Evolutionary conservation across 2,888 invertebrate species (phyloP).

Genomic region (Lycia hirtaria): DNA sequence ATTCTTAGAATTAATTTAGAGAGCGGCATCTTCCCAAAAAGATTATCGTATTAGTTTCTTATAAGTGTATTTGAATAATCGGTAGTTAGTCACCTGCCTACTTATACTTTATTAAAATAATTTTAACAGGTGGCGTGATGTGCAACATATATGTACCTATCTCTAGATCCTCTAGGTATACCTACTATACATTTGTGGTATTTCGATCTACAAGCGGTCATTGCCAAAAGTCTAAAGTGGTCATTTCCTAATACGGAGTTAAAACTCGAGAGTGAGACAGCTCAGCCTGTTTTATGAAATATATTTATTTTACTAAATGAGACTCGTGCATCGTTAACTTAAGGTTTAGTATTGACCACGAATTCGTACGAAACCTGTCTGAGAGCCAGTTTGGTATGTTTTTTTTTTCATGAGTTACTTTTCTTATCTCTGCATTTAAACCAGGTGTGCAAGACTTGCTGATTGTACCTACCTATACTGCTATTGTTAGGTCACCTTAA

Average conservation of each 20-base stretch:
- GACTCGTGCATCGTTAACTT: constrained; percentile 56
- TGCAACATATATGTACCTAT: constrained; percentile 4
- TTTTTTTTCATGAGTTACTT: constrained; percentile 59
- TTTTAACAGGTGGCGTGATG: constrained; percentile 4
- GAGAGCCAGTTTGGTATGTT: constrained; percentile 64
- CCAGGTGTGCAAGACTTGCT: constrained; percentile 44
- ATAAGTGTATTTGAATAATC: neutral
- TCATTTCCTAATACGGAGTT: constrained; percentile 78
- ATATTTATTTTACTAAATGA: constrained; percentile 60
- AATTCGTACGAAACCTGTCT: constrained; percentile 62
- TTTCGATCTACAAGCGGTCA: constrained; percentile 72
- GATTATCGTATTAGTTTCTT: neutral
- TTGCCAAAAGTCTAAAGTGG: constrained; percentile 79
- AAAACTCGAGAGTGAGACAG: constrained; percentile 67
- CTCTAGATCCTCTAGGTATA: neutral
- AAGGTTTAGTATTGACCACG: constrained; percentile 66
- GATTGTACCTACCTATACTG: constrained; percentile 10
- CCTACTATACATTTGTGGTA: constrained; percentile 49
- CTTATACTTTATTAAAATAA: neutral
- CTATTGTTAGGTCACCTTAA: constrained; percentile 24
- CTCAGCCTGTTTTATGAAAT: constrained; percentile 56
- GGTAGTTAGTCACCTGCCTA: neutral
- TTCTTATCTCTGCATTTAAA: constrained; percentile 43
- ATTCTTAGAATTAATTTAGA: neutral
- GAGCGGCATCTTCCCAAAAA: neutral